A percentile compares a stretch with the other conserved stretches of the same genome.
These are phyloP conservation scores for Fragum whitleyi DNA, from an alignment of 2,888 invertebrate genomes.

Conservation along the genomic window DNA sequence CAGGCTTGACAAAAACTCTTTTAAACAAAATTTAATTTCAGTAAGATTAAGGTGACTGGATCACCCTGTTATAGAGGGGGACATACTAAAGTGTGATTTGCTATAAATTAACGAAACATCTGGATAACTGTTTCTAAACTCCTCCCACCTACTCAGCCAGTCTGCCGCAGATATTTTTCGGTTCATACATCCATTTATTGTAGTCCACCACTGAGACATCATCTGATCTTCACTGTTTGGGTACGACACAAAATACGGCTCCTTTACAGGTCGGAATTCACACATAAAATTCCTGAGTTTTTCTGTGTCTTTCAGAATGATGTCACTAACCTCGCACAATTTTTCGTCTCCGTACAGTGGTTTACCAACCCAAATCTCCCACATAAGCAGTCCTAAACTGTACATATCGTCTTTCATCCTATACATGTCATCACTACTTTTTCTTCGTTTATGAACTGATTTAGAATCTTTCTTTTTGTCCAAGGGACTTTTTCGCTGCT, in stretches of 20 bases:
- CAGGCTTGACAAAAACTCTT: too few species aligned
- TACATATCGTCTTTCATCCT: slow-evolving; percentile 69
- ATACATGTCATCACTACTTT: slow-evolving; percentile 31
- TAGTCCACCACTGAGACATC: slow-evolving; percentile 42
- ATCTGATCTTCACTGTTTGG: slow-evolving; percentile 16
- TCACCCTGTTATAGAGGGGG: neutral
- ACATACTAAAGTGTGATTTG: slow-evolving; percentile 1
- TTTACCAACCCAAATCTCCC: slow-evolving; percentile 69
- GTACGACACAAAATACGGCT: slow-evolving; percentile 24
- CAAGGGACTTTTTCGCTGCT: neutral
- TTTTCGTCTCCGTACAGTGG: slow-evolving; percentile 27
- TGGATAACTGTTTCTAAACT: neutral
- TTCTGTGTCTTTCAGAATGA: slow-evolving; percentile 21
- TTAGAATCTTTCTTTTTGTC: too few species aligned
- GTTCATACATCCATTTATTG: slow-evolving; percentile 27
- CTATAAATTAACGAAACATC: slow-evolving; percentile 15
- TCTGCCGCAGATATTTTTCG: slow-evolving; percentile 28
- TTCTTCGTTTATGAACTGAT: neutral
- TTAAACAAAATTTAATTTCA: too few species aligned
- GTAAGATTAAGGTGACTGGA: too few species aligned
- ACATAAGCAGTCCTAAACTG: slow-evolving; percentile 75
- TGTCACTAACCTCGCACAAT: neutral
- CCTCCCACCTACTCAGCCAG: slow-evolving; percentile 23
- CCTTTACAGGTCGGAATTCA: slow-evolving; percentile 24
- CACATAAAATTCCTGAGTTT: slow-evolving; percentile 29